Percentiles rank a stretch among this genome's conserved stretches.
Evolutionary conservation across 2,113 vertebrate genomes (phyloP).

Genomic region (Antennarius striatus): DNA sequence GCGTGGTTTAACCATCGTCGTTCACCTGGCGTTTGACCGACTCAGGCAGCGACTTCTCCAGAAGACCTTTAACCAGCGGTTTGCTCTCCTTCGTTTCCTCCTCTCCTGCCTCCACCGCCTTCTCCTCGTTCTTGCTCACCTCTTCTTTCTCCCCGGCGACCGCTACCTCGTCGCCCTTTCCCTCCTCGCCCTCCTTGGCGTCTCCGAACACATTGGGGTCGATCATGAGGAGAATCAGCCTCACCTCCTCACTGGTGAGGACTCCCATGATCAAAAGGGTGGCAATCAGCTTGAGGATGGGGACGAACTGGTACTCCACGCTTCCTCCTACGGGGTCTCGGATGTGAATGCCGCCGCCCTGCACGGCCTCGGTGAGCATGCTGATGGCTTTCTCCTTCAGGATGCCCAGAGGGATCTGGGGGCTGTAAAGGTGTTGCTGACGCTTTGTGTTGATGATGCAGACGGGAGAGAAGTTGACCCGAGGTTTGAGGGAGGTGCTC

Average conservation of each 20-base stretch:
- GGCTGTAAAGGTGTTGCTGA: constrained; percentile 84
- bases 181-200: constrained; percentile 75
- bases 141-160: constrained; percentile 82
- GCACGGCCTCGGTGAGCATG: constrained; percentile 94
- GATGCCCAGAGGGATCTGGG: constrained; percentile 87
- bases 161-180: constrained; percentile 54
- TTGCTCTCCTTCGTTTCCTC: constrained; percentile 87
- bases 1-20: not conserved
- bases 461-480: constrained; percentile 86
- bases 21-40: constrained; percentile 94
- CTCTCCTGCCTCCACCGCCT: constrained; percentile 87
- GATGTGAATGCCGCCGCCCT: constrained; percentile 90
- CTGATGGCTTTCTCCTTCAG: constrained; percentile 92
- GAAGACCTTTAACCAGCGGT: constrained; percentile 82
- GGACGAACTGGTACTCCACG: constrained; percentile 92
- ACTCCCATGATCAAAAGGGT: constrained; percentile 92
- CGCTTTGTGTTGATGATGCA: constrained; percentile 84
- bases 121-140: constrained; percentile 78
- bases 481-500: constrained; percentile 90
- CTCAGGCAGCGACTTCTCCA: constrained; percentile 93
- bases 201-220: constrained; percentile 93
- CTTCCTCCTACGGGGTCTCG: constrained; percentile 94
- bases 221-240: constrained; percentile 89
- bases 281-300: constrained; percentile 92
- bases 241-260: constrained; percentile 89